phyloP scores from a whole-genome alignment of 2,888 invertebrate species.

The Agrotis clavis region DNA sequence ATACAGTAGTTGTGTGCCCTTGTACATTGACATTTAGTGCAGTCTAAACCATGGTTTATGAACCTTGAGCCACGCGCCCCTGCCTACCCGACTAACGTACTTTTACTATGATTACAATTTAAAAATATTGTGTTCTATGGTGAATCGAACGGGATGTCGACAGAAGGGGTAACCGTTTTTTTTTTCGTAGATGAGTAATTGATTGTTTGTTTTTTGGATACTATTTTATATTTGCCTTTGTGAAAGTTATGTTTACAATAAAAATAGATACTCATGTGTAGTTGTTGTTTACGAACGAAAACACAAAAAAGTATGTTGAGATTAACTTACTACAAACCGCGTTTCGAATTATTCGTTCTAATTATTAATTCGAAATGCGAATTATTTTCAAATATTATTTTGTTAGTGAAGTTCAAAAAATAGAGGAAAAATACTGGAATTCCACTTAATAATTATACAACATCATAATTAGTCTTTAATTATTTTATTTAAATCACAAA shows the following conservation, averaged over 20 bases:
- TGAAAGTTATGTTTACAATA: neutral
- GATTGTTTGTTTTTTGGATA: conserved; percentile 4
- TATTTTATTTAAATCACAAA: neutral
- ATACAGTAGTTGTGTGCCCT: conserved; percentile 58
- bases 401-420: too few species aligned
- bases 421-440: too few species aligned
- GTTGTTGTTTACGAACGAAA: neutral
- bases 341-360: neutral
- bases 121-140: conserved; percentile 59
- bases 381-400: too few species aligned
- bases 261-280: neutral
- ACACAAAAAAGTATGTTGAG: neutral
- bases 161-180: conserved; percentile 30
- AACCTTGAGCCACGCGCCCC: conserved; percentile 70
- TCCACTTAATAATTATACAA: too few species aligned
- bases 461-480: neutral
- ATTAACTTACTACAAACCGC: neutral
- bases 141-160: conserved; percentile 31
- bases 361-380: too few species aligned
- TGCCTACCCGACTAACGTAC: conserved; percentile 51
- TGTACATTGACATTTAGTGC: conserved; percentile 85
- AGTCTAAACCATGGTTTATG: conserved; percentile 81
- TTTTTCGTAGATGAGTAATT: conserved; percentile 12
- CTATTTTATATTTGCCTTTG: neutral
- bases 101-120: conserved; percentile 68